Evolutionary conservation across 2,888 invertebrate species (phyloP).

Genomic region (Trachelus stipa): DNA sequence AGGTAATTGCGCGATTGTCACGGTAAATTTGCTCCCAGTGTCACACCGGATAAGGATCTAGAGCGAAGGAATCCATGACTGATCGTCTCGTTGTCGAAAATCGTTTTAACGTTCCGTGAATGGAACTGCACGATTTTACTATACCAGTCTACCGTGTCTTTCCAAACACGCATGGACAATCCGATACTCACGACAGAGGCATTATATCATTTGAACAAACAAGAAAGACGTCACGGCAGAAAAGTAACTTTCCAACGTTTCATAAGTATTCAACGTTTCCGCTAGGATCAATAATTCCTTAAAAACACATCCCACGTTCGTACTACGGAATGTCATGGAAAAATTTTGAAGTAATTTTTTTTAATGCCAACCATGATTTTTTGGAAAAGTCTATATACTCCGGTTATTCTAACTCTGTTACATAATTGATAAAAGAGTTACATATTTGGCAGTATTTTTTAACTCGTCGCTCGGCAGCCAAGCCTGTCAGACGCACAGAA

Average conservation of each 20-base stretch:
- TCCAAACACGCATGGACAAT: slow-evolving; percentile 17
- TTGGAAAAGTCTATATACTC: background rate
- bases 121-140: slow-evolving; percentile 1
- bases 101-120: slow-evolving; percentile 34
- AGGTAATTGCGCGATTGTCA: slow-evolving; percentile 13
- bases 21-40: slow-evolving; percentile 5
- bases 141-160: slow-evolving; percentile 2
- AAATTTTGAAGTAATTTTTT: background rate
- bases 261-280: background rate
- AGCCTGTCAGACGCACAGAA: slow-evolving; percentile 62
- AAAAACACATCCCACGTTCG: background rate
- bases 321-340: background rate
- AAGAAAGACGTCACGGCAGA: background rate
- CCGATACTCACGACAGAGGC: slow-evolving; percentile 16
- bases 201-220: background rate
- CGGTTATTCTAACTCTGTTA: background rate
- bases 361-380: background rate
- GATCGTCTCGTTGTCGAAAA: slow-evolving; percentile 38
- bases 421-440: slow-evolving; percentile 52
- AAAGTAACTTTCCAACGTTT: background rate
- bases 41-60: slow-evolving; percentile 39
- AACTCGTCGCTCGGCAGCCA: slow-evolving; percentile 42
- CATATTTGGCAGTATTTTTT: slow-evolving; percentile 51
- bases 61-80: slow-evolving; percentile 45
- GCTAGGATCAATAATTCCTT: background rate